Conservation (phyloP, 1,140 invertebrate species). For the Leguminivora glycinivorella region DNA sequence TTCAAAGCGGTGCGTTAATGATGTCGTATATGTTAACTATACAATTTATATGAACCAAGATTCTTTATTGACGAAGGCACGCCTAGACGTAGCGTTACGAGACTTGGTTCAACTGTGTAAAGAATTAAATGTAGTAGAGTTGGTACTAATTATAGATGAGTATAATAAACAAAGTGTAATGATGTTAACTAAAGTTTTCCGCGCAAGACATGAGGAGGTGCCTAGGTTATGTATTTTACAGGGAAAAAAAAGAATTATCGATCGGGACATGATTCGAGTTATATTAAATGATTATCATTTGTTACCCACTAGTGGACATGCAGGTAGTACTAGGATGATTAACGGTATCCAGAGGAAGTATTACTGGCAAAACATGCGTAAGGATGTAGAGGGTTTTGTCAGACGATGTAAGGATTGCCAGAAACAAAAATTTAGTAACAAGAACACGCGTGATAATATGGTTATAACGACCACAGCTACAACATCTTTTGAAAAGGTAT, state of each 20-base stretch:
- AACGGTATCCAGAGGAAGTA: conserved; percentile 20
- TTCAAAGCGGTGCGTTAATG: not conserved
- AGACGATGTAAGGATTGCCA: conserved; percentile 22
- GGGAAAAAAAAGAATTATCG: not conserved
- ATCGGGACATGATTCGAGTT: not conserved
- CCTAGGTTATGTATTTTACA: not conserved
- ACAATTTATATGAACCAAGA: not conserved
- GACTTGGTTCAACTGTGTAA: not conserved
- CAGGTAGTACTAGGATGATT: conserved; percentile 19
- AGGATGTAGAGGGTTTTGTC: conserved; percentile 13
- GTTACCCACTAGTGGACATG: conserved; percentile 26
- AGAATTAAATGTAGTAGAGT: not conserved
- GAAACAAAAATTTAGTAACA: conserved; percentile 15
- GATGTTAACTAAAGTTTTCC: no score
- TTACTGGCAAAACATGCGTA: conserved; percentile 10
- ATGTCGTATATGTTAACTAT: not conserved
- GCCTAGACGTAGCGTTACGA: not conserved
- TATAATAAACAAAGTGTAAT: no score
- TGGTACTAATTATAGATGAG: not conserved
- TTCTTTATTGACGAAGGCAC: not conserved
- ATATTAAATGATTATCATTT: conserved; percentile 29
- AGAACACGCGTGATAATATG: conserved; percentile 5
- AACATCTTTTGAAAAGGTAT: conserved; percentile 10
- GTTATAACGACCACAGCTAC: conserved; percentile 8
- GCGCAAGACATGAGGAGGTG: not conserved